A percentile compares a stretch with the other conserved stretches of the same genome.
These are phyloP conservation scores for Intellagama lesueurii DNA, from an alignment of 2,797 vertebrate genomes.

Conservation along the genomic window DNA sequence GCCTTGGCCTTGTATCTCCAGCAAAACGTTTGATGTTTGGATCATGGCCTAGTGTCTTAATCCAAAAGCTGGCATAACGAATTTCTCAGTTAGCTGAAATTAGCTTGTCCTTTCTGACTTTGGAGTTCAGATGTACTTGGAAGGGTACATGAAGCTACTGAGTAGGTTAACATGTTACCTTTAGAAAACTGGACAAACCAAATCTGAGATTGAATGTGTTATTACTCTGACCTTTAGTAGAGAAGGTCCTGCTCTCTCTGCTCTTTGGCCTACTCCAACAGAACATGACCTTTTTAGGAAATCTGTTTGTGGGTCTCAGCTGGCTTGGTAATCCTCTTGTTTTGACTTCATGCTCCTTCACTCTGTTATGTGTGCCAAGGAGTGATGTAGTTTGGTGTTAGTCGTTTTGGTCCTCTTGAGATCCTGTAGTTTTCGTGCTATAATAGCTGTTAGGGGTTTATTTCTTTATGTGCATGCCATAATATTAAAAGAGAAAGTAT, in stretches of 20 bases:
- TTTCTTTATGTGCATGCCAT: background rate
- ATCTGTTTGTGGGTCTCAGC: background rate
- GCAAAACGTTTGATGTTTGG: constrained; percentile 1
- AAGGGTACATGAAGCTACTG: background rate
- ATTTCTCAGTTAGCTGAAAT: background rate
- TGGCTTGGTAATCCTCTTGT: background rate
- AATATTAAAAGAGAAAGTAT: background rate
- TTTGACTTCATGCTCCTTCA: background rate
- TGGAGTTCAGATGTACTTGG: background rate
- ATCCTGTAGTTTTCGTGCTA: background rate
- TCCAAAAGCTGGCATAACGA: constrained; percentile 11
- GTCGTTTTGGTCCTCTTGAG: background rate
- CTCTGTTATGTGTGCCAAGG: background rate
- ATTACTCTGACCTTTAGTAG: constrained; percentile 1
- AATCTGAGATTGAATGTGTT: background rate
- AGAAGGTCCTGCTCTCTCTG: background rate
- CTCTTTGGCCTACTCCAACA: background rate
- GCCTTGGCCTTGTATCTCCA: constrained; percentile 18
- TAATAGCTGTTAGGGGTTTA: background rate
- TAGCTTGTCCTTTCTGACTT: constrained; percentile 6
- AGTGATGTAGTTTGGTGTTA: background rate
- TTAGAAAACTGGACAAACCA: constrained; percentile 8
- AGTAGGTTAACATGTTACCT: background rate
- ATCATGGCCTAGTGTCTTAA: constrained; percentile 26
- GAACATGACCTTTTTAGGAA: background rate